Conservation (phyloP, 2,113 vertebrate species). For the Microcebus murinus region DNA sequence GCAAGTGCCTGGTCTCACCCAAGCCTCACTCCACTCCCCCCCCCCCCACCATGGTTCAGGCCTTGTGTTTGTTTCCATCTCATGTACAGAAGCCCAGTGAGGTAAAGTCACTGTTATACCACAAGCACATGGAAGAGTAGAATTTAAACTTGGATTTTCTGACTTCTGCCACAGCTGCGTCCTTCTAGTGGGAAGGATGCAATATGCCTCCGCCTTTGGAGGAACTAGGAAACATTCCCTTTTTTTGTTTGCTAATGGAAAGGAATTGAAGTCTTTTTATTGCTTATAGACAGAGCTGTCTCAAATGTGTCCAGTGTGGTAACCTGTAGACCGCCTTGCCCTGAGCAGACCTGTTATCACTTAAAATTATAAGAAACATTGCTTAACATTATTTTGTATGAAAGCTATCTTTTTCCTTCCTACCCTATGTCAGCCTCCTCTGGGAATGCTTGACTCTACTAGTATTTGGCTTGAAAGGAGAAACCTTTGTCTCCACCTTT, state of each 20-base stretch:
- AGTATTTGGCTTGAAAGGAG: neutral
- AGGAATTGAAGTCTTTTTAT: neutral
- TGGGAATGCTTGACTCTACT: neutral
- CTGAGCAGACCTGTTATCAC: neutral
- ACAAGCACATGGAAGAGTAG: neutral
- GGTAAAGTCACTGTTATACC: neutral
- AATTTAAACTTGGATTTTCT: slow-evolving; percentile 42
- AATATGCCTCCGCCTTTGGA: neutral
- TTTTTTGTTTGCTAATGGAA: neutral
- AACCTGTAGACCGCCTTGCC: neutral
- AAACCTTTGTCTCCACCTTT: neutral
- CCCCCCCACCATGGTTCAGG: neutral
- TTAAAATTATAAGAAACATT: neutral
- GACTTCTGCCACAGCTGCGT: neutral
- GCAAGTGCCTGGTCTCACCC: neutral
- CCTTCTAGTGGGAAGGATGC: neutral
- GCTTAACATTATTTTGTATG: neutral
- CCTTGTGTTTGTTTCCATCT: neutral
- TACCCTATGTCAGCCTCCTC: neutral
- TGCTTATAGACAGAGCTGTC: neutral
- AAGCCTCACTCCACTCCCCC: accelerated
- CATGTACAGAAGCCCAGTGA: neutral
- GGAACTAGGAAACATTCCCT: neutral
- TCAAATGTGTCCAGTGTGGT: neutral
- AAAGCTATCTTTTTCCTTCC: neutral